Base-by-base conservation (phyloP, 1,140 invertebrate species). In the Drosophila sulfurigaster region DNA sequence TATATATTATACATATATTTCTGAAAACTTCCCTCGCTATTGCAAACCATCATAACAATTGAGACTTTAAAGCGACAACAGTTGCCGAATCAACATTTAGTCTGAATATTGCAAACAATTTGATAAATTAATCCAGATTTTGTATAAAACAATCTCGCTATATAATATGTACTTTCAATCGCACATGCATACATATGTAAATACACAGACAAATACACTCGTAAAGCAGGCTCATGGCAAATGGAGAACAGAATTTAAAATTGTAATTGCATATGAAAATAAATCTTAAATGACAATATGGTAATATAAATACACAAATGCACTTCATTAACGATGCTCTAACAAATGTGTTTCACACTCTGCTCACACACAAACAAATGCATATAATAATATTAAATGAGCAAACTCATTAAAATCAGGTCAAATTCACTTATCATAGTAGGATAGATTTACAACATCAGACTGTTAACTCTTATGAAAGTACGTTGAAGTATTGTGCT, bases 221-320 rank as follows among this genome's bases (percentile, higher is more conserved):
- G 6, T 58, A 58, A 59, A 65, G 41, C 13, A 28, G 20, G 38
- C 67, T 32, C 46, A 73, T 73, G 75, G 68, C 67, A 75, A 78
- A 75, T 71, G 48, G 43, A 43, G 68, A 60, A 70, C 73, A 77
- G 65, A 77, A 82, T 88, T 77, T 76, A 79, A 88, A 88, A 87
- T 82, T 76, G 79, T 88, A 86, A 87, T 87, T 87, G 79, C 83
- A 88, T 78, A 82, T 79, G 76, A 58, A 75, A 74, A 88, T 87
- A 87, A 88, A 82, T 88, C 83, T 87, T 65, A 56, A 52, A 79
- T 79, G 68, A 71, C 65, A 45, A 62, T 67, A 68, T 71, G 45
- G 41, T 32, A 63, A 74, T 52, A 49, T 65, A 20, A 66, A 73
- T 54, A 73, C 63, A 73, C 63, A 77, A 82, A 68, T 73, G 62